phyloP scores from a whole-genome alignment of 2,113 vertebrate species.

The Ptychochromis oligacanthus region DNA sequence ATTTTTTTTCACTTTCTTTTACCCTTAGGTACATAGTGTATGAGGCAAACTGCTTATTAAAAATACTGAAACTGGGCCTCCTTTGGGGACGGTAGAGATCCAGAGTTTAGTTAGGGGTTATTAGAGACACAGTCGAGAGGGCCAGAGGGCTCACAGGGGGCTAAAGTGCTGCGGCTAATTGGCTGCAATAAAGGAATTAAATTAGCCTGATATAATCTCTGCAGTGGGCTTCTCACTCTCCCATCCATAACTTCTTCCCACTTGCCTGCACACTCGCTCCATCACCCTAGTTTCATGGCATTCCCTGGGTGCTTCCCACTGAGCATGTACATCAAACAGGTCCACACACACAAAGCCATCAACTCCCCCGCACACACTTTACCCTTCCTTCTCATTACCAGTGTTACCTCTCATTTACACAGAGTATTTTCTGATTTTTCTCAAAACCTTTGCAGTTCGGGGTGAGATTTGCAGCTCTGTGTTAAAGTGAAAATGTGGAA shows the following conservation, averaged over 20 bases:
- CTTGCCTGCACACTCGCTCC: not conserved
- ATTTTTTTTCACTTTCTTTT: not conserved
- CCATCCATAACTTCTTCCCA: constrained; percentile 17
- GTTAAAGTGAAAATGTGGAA: not conserved
- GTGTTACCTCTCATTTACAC: not conserved
- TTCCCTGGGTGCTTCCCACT: constrained; percentile 34
- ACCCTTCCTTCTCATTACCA: not conserved
- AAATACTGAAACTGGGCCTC: constrained; percentile 43
- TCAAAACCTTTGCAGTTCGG: not conserved
- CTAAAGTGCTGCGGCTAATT: constrained; percentile 74
- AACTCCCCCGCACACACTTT: constrained; percentile 5
- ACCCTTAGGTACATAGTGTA: not conserved
- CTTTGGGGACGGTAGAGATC: constrained; percentile 38
- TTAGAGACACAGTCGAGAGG: constrained; percentile 49
- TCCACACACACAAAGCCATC: constrained; percentile 1
- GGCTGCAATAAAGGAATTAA: constrained; percentile 74
- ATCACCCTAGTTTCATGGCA: constrained; percentile 21
- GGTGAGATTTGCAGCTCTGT: not conserved
- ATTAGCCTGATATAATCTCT: constrained; percentile 72
- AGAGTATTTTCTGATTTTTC: not conserved
- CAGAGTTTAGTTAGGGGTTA: constrained; percentile 58
- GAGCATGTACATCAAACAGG: constrained; percentile 15
- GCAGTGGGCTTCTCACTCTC: constrained; percentile 38
- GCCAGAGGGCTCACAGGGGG: constrained; percentile 54
- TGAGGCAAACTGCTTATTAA: constrained; percentile 40